These are phyloP conservation scores for Sinodicranocentrus sp. DNA, from an alignment of 2,888 invertebrate genomes.

Conservation along the genomic window DNA sequence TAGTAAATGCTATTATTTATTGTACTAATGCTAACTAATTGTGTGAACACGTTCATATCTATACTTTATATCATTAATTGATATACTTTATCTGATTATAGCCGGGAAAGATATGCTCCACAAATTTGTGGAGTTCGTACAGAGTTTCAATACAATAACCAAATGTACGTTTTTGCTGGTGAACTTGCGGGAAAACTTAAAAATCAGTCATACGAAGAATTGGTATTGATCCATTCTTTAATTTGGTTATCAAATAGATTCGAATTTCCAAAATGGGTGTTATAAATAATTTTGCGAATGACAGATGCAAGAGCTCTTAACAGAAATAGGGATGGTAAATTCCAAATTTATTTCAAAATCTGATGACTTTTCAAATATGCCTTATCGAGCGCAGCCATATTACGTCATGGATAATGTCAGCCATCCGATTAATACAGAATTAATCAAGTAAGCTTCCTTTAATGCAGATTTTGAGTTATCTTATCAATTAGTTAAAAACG, in stretches of 20 bases:
- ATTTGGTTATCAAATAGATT: background rate
- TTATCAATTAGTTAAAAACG: background rate
- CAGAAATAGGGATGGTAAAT: conserved; percentile 68
- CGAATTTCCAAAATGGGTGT: background rate
- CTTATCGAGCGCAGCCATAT: conserved; percentile 54
- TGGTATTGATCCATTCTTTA: conserved; percentile 36
- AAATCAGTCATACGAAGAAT: conserved; percentile 31
- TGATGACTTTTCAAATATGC: conserved; percentile 56
- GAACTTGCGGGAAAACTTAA: conserved; percentile 55
- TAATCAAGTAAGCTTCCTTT: conserved; percentile 66
- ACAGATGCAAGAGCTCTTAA: conserved; percentile 39
- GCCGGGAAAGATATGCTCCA: conserved; percentile 61
- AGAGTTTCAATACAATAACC: conserved; percentile 65
- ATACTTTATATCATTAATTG: background rate
- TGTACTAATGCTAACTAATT: background rate
- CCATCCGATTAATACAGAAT: conserved; percentile 40
- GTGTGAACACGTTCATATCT: no score
- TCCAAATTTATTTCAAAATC: conserved; percentile 27
- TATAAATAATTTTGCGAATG: background rate
- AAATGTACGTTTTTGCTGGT: conserved; percentile 59
- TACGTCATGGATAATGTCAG: conserved; percentile 48
- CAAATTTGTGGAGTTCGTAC: conserved; percentile 62
- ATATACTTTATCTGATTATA: conserved; percentile 14
- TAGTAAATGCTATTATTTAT: conserved; percentile 63
- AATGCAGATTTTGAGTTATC: background rate